Evolutionary conservation across 2,888 invertebrate species (phyloP), one percentile per base, ranked within the genome.

Genomic region (Diarsia brunnea): DNA sequence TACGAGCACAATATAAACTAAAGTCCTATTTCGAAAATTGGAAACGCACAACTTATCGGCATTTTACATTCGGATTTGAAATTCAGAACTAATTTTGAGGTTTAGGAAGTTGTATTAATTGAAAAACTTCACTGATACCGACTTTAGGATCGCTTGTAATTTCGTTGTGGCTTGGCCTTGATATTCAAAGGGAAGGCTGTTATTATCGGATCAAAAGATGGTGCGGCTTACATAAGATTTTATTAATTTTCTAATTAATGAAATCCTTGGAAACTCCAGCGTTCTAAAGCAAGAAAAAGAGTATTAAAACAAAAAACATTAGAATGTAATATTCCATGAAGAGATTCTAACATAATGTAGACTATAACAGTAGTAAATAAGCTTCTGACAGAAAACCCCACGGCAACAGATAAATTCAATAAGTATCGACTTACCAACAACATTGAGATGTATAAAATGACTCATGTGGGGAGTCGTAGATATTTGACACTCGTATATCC

Each of bases 401-500:
- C n/a, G 19, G 58, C 43, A 45, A 69, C 49, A 67, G 16, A 80
- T 49, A 81, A 76, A 79, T 75, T 38, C 31, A 47, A 75, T 70
- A 73, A 61, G 38, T 49, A 27, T 66, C 60, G 82, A 97, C 98
- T 98, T 95, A 99, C 99, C 99, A 89, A 99, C 98, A 88, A 99
- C 99, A 91, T 98, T 98, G 88, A 99, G 97, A 94, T 98, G 98
- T 92, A 99, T 98, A 93, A 98, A 98, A 95, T 99, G 99, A 91
- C 98, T 98, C 97, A 98, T 98, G 92, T 99, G 99, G 38, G 99
- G 99, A 77, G 98, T 98, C 81, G 99, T 99, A 88, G 98, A 98
- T 92, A 99, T 98, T 97, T 99, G 99, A 95, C 99, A 99, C 96
- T 99, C 99, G 96, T 99, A 99, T 89, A 98, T 98, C 79, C 99